Conservation (phyloP, 2,113 vertebrate genomes). For the Corvus moneduloides region DNA sequence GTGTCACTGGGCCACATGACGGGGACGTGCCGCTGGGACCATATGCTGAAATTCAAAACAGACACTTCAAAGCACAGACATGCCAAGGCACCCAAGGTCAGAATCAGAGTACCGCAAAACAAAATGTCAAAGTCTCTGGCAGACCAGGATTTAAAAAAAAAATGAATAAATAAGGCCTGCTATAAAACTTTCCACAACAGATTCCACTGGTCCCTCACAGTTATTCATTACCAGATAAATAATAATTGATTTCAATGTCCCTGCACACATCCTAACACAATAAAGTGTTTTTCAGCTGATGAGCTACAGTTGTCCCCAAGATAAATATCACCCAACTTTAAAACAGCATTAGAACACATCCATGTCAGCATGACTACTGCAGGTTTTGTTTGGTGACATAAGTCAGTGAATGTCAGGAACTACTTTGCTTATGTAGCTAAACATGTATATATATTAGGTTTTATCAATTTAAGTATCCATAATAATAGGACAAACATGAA, state of each 20-base stretch:
- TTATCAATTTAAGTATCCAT: not conserved
- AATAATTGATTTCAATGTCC: slow-evolving; percentile 19
- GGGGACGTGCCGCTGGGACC: not conserved
- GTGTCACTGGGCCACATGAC: not conserved
- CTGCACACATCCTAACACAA: not conserved
- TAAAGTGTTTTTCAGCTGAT: slow-evolving; percentile 4
- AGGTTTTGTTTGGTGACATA: not conserved
- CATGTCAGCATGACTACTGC: not conserved
- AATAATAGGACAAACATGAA: not conserved
- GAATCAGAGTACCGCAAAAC: not conserved
- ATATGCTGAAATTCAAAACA: not conserved
- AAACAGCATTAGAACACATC: not conserved
- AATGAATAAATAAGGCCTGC: not conserved
- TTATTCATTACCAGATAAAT: slow-evolving; percentile 48
- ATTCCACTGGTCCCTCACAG: not conserved
- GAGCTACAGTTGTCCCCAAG: slow-evolving; percentile 7
- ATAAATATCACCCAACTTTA: slow-evolving; percentile 4
- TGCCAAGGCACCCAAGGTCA: not conserved
- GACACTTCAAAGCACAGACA: not conserved
- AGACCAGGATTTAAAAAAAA: not conserved
- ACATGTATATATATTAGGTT: not conserved
- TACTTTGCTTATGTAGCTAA: not conserved
- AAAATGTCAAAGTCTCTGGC: not conserved
- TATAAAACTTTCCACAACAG: not conserved
- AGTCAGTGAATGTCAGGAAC: not conserved